Conservation (phyloP, 2,888 invertebrate genomes). For the Silvanus unidentatus region DNA sequence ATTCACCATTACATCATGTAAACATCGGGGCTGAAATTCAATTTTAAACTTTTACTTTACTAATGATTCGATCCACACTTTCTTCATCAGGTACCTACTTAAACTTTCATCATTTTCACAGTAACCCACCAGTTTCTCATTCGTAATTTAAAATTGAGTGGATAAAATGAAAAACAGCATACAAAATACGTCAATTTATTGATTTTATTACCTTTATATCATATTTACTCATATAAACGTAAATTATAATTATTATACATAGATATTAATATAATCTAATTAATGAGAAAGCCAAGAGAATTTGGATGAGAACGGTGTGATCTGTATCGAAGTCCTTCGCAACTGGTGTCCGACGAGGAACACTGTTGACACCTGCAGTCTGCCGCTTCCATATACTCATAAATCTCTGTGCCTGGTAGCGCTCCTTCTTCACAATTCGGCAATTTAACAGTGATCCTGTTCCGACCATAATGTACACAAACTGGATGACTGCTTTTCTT, state of each 20-base stretch:
- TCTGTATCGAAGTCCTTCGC: conserved; percentile 57
- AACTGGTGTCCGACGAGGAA: conserved; percentile 63
- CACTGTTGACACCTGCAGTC: conserved; percentile 70
- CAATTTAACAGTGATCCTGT: conserved; percentile 59
- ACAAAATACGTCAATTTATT: too few species aligned
- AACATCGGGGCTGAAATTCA: neutral
- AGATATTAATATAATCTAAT: too few species aligned
- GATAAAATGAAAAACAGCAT: too few species aligned
- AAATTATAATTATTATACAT: too few species aligned
- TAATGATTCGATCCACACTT: neutral
- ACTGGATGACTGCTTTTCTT: conserved; percentile 82
- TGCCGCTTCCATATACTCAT: conserved; percentile 72
- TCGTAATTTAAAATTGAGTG: too few species aligned
- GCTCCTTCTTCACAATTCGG: conserved; percentile 71
- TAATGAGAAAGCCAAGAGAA: conserved; percentile 30
- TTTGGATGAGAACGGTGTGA: conserved; percentile 45
- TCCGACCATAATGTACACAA: conserved; percentile 70
- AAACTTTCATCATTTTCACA: neutral
- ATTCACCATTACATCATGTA: neutral
- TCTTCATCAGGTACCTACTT: neutral
- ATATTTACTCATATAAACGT: too few species aligned
- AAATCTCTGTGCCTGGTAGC: conserved; percentile 56
- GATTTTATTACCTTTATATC: too few species aligned
- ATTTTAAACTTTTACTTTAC: neutral
- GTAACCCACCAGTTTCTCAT: too few species aligned